Conservation (phyloP, 2,888 invertebrate species). For the Alviniconcha strummeri region DNA sequence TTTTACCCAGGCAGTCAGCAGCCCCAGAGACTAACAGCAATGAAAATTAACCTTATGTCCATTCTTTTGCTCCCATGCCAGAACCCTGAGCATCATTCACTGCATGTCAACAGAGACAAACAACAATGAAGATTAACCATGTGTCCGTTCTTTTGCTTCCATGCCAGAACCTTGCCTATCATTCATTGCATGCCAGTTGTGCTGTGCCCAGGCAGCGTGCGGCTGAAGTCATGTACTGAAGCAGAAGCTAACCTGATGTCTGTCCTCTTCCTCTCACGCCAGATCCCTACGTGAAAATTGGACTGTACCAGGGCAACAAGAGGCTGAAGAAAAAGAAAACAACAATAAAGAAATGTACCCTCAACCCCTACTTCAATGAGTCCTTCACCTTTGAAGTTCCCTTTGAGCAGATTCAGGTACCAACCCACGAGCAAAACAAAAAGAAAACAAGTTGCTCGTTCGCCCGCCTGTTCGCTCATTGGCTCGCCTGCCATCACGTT, state of each 20-base stretch:
- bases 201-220: no score
- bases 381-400: conserved; percentile 99
- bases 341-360: conserved; percentile 99
- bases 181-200: no score
- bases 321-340: conserved; percentile 99
- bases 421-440: background rate
- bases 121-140: no score
- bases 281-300: conserved; percentile 99
- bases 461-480: background rate
- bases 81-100: no score
- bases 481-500: conserved; percentile 7
- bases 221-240: no score
- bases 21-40: no score
- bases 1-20: no score
- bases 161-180: no score
- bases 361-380: conserved; percentile 99
- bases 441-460: background rate
- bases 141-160: no score
- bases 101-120: no score
- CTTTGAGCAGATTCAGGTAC: conserved; percentile 99
- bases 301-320: conserved; percentile 99
- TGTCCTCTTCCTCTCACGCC: conserved; percentile 54
- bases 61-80: no score
- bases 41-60: no score
- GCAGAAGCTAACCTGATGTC: background rate